phyloP scores from a whole-genome alignment of 2,888 invertebrate species.

The Calliscelio sp. region DNA sequence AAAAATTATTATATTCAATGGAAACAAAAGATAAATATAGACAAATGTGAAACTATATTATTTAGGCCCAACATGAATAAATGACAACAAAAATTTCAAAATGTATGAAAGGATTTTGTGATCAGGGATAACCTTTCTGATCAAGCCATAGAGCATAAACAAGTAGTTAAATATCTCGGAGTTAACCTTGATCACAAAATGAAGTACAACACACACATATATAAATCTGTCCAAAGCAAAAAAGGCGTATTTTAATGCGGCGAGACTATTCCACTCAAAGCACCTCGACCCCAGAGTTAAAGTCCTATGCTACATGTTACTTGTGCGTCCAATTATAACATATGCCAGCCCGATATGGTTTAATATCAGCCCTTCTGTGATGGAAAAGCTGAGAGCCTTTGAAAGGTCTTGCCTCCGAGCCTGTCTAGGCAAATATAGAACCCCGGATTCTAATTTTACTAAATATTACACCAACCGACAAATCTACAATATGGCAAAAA shows the following conservation, averaged over 20 bases:
- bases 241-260: constrained; percentile 59
- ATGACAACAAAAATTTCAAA: neutral
- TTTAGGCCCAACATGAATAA: neutral
- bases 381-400: constrained; percentile 58
- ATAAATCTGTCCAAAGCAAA: constrained; percentile 65
- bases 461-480: neutral
- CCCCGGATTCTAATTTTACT: constrained; percentile 32
- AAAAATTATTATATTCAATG: neutral
- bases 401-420: constrained; percentile 57
- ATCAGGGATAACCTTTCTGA: neutral
- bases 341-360: constrained; percentile 60
- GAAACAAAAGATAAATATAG: constrained; percentile 10
- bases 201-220: constrained; percentile 25
- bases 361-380: constrained; percentile 33
- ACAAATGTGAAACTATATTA: constrained; percentile 13
- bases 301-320: no score
- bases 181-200: constrained; percentile 55
- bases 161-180: constrained; percentile 61
- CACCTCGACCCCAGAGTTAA: constrained; percentile 53
- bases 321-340: no score
- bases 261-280: constrained; percentile 64
- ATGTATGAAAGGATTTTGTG: neutral
- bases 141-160: constrained; percentile 43
- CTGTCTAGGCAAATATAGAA: constrained; percentile 36
- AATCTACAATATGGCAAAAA: neutral